Evolutionary conservation across 2,888 invertebrate species (phyloP).

Genomic region (Drosophila paranaensis): DNA sequence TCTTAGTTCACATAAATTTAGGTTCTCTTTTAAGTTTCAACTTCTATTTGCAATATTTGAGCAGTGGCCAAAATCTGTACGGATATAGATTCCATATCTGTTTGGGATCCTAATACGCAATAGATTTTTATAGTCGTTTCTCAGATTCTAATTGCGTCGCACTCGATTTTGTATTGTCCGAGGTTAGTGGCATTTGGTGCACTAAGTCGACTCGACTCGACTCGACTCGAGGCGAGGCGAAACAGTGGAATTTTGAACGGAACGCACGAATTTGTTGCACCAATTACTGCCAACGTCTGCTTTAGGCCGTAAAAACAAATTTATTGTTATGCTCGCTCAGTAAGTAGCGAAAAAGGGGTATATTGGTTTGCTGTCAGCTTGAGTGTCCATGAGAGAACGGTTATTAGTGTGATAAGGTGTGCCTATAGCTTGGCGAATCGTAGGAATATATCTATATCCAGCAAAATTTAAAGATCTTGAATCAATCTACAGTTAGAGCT

Average conservation of each 20-base stretch:
- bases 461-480: neutral
- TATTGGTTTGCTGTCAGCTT: neutral
- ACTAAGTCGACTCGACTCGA: constrained; percentile 17
- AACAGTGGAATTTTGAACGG: constrained; percentile 36
- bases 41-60: neutral
- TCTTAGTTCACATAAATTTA: too few species aligned
- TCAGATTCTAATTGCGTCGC: constrained; percentile 45
- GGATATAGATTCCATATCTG: neutral
- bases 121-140: constrained; percentile 22
- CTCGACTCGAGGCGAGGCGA: neutral
- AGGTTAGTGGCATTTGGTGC: constrained; percentile 64
- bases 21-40: neutral
- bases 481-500: neutral
- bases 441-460: neutral
- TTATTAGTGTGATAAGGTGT: neutral
- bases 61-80: neutral
- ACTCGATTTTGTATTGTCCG: constrained; percentile 54
- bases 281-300: constrained; percentile 57
- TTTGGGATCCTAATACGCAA: constrained; percentile 19
- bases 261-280: constrained; percentile 40
- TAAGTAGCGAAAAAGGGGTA: neutral
- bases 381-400: too few species aligned
- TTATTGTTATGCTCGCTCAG: neutral
- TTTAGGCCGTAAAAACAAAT: constrained; percentile 33
- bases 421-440: neutral